Percentiles rank a stretch among this genome's conserved stretches.
phyloP scores from a whole-genome alignment of 1,140 invertebrate species.

The Drosophila funebris region DNA sequence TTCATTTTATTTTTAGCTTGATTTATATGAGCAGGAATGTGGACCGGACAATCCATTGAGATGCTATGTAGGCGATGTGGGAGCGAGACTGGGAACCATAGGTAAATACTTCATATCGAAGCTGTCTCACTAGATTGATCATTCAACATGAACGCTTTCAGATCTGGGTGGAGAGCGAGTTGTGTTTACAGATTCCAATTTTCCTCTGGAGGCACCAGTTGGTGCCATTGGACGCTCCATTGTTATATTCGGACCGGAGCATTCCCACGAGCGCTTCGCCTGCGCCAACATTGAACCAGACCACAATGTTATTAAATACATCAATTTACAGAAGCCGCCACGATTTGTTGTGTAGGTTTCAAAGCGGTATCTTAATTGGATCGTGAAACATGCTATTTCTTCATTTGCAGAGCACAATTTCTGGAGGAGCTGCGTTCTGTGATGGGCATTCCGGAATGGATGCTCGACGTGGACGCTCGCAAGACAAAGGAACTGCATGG shows the following conservation, averaged over 20 bases:
- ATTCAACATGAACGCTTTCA: slow-evolving; percentile 11
- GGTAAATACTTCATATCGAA: slow-evolving; percentile 64
- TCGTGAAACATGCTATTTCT: not conserved
- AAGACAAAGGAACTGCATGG: slow-evolving; percentile 91
- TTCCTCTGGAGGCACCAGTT: slow-evolving; percentile 91
- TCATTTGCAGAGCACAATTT: slow-evolving; percentile 89
- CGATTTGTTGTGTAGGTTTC: slow-evolving; percentile 94
- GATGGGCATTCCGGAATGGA: slow-evolving; percentile 95
- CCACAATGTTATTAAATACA: slow-evolving; percentile 95
- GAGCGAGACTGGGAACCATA: slow-evolving; percentile 92
- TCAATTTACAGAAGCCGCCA: slow-evolving; percentile 93
- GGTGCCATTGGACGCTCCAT: slow-evolving; percentile 93
- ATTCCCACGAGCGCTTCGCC: slow-evolving; percentile 89
- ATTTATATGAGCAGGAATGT: slow-evolving; percentile 94
- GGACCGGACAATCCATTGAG: slow-evolving; percentile 92
- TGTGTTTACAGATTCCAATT: slow-evolving; percentile 93
- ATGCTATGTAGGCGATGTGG: slow-evolving; percentile 97
- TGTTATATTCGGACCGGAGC: slow-evolving; percentile 91
- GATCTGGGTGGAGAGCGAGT: slow-evolving; percentile 91
- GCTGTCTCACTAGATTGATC: not conserved
- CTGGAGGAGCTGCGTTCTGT: slow-evolving; percentile 92
- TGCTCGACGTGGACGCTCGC: slow-evolving; percentile 92
- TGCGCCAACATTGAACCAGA: slow-evolving; percentile 97
- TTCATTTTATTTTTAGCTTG: slow-evolving; percentile 85
- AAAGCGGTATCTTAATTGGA: no score